Conservation (phyloP, 2,888 invertebrate species). For the Eugnorisma glareosa region DNA sequence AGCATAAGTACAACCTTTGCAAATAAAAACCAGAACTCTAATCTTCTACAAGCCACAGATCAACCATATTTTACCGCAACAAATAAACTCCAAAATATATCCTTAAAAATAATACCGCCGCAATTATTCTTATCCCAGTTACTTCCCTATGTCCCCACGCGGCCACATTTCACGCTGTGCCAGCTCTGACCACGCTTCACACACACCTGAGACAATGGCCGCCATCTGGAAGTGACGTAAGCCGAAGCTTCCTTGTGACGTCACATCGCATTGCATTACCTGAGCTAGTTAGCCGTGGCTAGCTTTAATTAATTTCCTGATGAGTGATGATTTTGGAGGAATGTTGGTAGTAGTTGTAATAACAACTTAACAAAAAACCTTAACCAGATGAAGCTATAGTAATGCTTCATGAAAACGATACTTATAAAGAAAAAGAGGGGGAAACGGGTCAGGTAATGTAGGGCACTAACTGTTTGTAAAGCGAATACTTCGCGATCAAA, state of each 20-base stretch:
- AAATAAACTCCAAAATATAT: constrained; percentile 10
- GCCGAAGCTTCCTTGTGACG: constrained; percentile 64
- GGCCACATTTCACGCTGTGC: constrained; percentile 58
- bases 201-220: constrained; percentile 68
- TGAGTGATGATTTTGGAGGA: constrained; percentile 34
- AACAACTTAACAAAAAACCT: not conserved
- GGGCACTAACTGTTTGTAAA: not conserved
- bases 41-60: not conserved
- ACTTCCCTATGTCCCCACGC: constrained; percentile 26
- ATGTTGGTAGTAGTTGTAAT: not conserved
- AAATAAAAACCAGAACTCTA: not conserved
- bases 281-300: constrained; percentile 53
- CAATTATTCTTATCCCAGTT: constrained; percentile 52
- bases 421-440: too few species aligned
- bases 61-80: not conserved
- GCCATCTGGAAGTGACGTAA: constrained; percentile 69
- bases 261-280: constrained; percentile 59
- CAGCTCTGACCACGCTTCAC: constrained; percentile 69
- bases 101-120: constrained; percentile 27
- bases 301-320: constrained; percentile 43
- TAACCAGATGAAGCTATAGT: not conserved
- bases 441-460: not conserved
- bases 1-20: too few species aligned
- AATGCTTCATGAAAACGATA: not conserved
- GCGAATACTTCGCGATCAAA: not conserved